Evolutionary conservation across 2,888 invertebrate genomes (phyloP).

Genomic region (Bursaphelenchus okinawaensis): DNA sequence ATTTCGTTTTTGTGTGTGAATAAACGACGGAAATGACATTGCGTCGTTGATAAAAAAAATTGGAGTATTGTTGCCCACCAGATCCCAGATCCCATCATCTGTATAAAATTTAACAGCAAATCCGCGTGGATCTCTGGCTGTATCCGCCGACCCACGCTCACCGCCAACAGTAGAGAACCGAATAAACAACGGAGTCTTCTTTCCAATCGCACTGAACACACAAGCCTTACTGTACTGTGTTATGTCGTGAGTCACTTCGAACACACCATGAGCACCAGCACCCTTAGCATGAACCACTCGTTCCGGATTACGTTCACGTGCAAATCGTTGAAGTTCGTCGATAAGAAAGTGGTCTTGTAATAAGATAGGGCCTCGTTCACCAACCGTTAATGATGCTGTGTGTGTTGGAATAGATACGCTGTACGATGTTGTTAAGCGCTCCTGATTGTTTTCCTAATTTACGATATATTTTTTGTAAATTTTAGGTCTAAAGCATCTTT

Average conservation of each 20-base stretch:
- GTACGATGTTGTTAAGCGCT: conserved; percentile 69
- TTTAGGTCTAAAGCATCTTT: not conserved
- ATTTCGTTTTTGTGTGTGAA: conserved; percentile 93
- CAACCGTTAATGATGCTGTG: conserved; percentile 75
- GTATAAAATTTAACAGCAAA: conserved; percentile 63
- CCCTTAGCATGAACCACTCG: conserved; percentile 77
- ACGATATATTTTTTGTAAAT: too few species aligned
- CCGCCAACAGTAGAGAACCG: conserved; percentile 63
- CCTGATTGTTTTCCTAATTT: conserved; percentile 42
- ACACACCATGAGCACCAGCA: conserved; percentile 14
- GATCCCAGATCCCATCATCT: conserved; percentile 62
- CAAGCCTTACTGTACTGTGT: conserved; percentile 61
- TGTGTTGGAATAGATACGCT: conserved; percentile 77
- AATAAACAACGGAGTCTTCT: conserved; percentile 60
- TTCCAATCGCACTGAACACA: conserved; percentile 61
- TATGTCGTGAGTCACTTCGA: conserved; percentile 60
- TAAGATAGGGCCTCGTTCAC: conserved; percentile 77
- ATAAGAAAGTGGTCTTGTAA: conserved; percentile 67
- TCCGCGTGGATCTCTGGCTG: conserved; percentile 62
- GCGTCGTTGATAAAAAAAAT: conserved; percentile 64
- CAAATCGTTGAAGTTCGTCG: conserved; percentile 69
- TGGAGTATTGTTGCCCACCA: conserved; percentile 63
- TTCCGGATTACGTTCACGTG: conserved; percentile 87
- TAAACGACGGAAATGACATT: conserved; percentile 78
- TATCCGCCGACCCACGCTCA: conserved; percentile 62